phyloP scores from a whole-genome alignment of 1,140 invertebrate species.

The Venturia canescens region DNA sequence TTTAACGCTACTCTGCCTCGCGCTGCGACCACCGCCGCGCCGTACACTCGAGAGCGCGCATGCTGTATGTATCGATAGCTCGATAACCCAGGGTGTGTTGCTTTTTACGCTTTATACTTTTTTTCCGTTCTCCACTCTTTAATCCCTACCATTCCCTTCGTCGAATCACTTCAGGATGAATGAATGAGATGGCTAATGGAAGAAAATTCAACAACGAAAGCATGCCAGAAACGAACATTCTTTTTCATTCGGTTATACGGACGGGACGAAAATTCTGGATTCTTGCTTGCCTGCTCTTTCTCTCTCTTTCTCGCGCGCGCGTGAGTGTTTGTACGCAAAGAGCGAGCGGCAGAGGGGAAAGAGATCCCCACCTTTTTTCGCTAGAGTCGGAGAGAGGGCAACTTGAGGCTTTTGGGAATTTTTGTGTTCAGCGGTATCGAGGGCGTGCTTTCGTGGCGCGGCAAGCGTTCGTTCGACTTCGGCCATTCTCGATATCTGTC shows the following conservation, averaged over 20 bases:
- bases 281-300: not conserved
- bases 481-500: constrained; percentile 49
- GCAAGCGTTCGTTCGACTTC: constrained; percentile 64
- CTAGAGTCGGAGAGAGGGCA: not conserved
- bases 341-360: not conserved
- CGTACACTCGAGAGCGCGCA: constrained; percentile 38
- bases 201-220: not conserved
- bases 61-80: constrained; percentile 35
- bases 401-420: constrained; percentile 46
- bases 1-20: constrained; percentile 25
- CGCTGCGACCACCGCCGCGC: constrained; percentile 14
- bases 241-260: constrained; percentile 16
- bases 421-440: constrained; percentile 55
- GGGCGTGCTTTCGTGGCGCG: constrained; percentile 71
- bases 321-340: not conserved
- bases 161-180: not conserved
- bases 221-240: not conserved
- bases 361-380: not conserved
- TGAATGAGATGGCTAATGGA: not conserved
- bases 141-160: not conserved
- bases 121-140: not conserved
- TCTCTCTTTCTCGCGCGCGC: not conserved
- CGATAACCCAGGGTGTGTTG: constrained; percentile 34
- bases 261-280: constrained; percentile 21
- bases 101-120: not conserved